A percentile compares a stretch with the other conserved stretches of the same genome.
Evolutionary conservation across 2,888 invertebrate genomes (phyloP).

Genomic region (Anagyrus pseudococci): DNA sequence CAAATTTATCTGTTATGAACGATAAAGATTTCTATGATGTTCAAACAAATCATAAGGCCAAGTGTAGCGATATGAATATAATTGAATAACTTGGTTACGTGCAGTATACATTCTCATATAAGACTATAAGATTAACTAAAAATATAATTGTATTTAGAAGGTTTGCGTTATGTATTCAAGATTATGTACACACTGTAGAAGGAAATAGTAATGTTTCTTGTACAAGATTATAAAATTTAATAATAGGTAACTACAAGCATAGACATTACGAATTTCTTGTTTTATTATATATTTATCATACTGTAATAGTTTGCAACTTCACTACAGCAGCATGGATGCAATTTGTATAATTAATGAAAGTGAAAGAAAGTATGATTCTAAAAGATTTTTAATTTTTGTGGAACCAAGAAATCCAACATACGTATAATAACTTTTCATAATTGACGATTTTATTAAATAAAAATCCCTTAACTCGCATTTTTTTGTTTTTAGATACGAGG

Average conservation of each 20-base stretch:
- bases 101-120: conserved; percentile 95
- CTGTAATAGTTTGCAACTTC: conserved; percentile 94
- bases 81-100: conserved; percentile 92
- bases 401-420: conserved; percentile 79
- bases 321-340: conserved; percentile 75
- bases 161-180: conserved; percentile 87
- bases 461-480: no score
- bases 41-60: conserved; percentile 79
- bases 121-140: conserved; percentile 97
- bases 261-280: conserved; percentile 88
- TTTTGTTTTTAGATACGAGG: conserved; percentile 76
- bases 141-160: conserved; percentile 96
- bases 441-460: no score
- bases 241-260: conserved; percentile 68
- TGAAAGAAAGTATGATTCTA: conserved; percentile 48
- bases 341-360: conserved; percentile 69
- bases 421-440: no score
- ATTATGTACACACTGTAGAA: conserved; percentile 84
- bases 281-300: conserved; percentile 93
- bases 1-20: conserved; percentile 94
- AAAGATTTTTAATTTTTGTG: conserved; percentile 73
- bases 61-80: conserved; percentile 94
- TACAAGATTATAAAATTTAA: conserved; percentile 64
- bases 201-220: conserved; percentile 68
- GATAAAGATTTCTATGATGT: conserved; percentile 88